Evolutionary conservation across 2,113 vertebrate genomes (phyloP).

Genomic region (Arvicanthis niloticus): DNA sequence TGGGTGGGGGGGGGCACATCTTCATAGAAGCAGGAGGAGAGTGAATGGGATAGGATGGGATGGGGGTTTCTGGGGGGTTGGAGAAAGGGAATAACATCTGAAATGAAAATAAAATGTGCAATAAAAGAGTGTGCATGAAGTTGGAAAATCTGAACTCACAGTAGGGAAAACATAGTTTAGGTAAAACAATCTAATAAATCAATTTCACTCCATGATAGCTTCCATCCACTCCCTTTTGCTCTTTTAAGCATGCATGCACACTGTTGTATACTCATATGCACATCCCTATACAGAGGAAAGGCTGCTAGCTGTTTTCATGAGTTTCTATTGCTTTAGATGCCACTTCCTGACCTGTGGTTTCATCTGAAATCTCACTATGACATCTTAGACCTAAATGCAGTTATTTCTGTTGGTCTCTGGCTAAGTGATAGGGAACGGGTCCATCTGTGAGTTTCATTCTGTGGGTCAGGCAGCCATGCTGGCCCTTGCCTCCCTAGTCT

Average conservation of each 20-base stretch:
- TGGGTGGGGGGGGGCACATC: too few relatives aligned
- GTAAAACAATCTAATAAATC: background rate
- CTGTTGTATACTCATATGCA: background rate
- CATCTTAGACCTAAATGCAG: conserved; percentile 66
- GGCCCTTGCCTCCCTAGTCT: background rate
- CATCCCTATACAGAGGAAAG: conserved; percentile 48
- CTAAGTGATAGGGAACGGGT: conserved; percentile 60
- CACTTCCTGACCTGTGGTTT: conserved; percentile 74
- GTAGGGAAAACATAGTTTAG: background rate
- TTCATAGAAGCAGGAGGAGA: too few relatives aligned
- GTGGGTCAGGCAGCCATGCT: background rate
- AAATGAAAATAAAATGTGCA: too few relatives aligned
- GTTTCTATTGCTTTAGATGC: conserved; percentile 76
- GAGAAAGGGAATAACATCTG: too few relatives aligned
- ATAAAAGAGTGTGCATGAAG: background rate
- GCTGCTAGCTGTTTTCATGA: conserved; percentile 67
- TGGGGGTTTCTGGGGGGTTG: too few relatives aligned
- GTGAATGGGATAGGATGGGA: too few relatives aligned
- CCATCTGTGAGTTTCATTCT: conserved; percentile 8
- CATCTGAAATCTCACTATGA: conserved; percentile 78
- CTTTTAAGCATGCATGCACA: background rate
- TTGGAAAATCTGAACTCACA: background rate
- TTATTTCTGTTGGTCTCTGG: conserved; percentile 79
- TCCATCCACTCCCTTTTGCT: background rate
- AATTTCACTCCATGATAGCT: background rate